Evolutionary conservation across 2,113 vertebrate species (phyloP).

Genomic region (Centropus bengalensis): DNA sequence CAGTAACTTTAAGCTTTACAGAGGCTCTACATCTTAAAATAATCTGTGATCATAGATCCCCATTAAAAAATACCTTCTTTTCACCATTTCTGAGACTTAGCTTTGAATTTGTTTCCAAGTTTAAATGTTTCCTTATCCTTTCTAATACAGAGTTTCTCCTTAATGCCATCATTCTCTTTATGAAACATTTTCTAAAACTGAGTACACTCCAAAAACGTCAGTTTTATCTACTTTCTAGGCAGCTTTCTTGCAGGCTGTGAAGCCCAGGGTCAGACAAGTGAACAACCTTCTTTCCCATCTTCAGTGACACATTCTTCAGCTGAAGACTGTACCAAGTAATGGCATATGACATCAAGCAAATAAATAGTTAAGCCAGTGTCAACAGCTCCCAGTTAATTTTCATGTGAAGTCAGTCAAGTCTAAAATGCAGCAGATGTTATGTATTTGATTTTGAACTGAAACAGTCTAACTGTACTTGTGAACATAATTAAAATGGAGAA

Average conservation of each 20-base stretch:
- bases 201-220: background rate
- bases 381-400: background rate
- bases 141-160: background rate
- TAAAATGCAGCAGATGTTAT: background rate
- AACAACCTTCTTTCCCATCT: background rate
- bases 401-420: background rate
- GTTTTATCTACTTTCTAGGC: background rate
- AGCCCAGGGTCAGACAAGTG: background rate
- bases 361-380: background rate
- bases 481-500: background rate
- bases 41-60: rapidly evolving
- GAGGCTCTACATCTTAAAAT: background rate
- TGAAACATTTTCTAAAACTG: background rate
- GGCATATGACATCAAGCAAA: background rate
- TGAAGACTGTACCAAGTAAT: background rate
- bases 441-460: background rate
- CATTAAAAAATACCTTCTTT: background rate
- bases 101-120: background rate
- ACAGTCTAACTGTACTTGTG: background rate
- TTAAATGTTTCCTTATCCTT: background rate
- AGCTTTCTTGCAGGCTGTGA: background rate
- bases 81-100: background rate
- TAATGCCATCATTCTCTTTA: background rate
- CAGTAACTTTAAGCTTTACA: background rate
- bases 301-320: background rate